Evolutionary conservation across 2,797 vertebrate genomes (phyloP).

Genomic region (Poecilia wingei): DNA sequence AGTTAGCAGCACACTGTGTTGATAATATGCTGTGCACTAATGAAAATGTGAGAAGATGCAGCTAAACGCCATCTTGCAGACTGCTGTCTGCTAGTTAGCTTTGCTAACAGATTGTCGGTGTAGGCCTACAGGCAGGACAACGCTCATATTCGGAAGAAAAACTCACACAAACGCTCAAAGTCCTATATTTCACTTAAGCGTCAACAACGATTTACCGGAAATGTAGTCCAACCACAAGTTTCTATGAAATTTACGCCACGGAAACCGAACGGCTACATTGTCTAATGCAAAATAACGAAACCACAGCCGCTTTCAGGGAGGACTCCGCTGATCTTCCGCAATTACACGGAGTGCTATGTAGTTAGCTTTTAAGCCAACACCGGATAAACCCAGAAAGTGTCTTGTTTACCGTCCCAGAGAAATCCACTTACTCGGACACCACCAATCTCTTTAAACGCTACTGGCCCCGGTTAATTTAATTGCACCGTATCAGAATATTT

Average conservation of each 20-base stretch:
- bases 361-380: constrained; percentile 59
- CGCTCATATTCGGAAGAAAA: constrained; percentile 22
- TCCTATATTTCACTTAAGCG: neutral
- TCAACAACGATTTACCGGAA: neutral
- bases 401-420: constrained; percentile 33
- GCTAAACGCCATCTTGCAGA: constrained; percentile 95
- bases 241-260: neutral
- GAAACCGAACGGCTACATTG: neutral
- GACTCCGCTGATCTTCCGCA: constrained; percentile 73
- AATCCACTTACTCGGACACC: constrained; percentile 76
- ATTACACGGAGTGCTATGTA: constrained; percentile 61
- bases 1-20: constrained; percentile 15
- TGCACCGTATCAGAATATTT: constrained; percentile 28
- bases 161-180: neutral
- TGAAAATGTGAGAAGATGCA: constrained; percentile 75
- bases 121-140: constrained; percentile 69
- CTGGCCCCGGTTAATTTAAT: constrained; percentile 63
- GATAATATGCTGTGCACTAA: constrained; percentile 64
- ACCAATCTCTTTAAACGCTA: constrained; percentile 73
- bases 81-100: constrained; percentile 81
- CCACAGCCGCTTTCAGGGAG: constrained; percentile 33
- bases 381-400: constrained; percentile 38
- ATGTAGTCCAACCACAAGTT: neutral
- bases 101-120: constrained; percentile 56
- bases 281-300: constrained; percentile 38